Conservation (phyloP, 2,888 invertebrate genomes). For the Noctua janthe region DNA sequence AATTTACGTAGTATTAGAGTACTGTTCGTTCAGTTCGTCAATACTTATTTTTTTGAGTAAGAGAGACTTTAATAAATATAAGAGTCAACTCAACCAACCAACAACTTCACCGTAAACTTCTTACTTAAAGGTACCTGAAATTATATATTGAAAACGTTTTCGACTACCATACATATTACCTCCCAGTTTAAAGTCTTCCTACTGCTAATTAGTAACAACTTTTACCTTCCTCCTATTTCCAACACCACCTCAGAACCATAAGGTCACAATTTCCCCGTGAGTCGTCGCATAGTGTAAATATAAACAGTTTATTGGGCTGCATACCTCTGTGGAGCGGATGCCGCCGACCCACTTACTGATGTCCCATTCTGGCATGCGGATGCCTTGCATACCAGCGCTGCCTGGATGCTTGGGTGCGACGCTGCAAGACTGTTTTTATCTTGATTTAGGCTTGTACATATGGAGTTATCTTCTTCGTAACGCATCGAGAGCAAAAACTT, state of each 20-base stretch:
- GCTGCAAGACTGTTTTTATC: constrained; percentile 20
- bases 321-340: constrained; percentile 67
- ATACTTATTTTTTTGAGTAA: not conserved
- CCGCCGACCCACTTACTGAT: constrained; percentile 73
- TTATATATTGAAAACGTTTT: not conserved
- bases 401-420: constrained; percentile 25
- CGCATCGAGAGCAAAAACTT: not conserved
- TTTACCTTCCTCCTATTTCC: not conserved
- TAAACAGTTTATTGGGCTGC: constrained; percentile 71
- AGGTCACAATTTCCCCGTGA: constrained; percentile 43
- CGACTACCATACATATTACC: not conserved
- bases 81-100: no score
- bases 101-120: not conserved
- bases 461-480: not conserved
- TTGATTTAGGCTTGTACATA: not conserved
- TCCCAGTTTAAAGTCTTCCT: not conserved
- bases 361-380: constrained; percentile 58
- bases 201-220: not conserved
- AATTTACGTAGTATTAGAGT: not conserved
- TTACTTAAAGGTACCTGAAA: not conserved
- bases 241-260: constrained; percentile 5
- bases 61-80: not conserved
- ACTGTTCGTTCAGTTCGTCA: not conserved
- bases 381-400: constrained; percentile 59
- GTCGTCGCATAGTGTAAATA: constrained; percentile 66